A percentile compares a stretch with the other conserved stretches of the same genome.
phyloP scores from a whole-genome alignment of 2,797 vertebrate genomes.

The Cyprinella venusta region DNA sequence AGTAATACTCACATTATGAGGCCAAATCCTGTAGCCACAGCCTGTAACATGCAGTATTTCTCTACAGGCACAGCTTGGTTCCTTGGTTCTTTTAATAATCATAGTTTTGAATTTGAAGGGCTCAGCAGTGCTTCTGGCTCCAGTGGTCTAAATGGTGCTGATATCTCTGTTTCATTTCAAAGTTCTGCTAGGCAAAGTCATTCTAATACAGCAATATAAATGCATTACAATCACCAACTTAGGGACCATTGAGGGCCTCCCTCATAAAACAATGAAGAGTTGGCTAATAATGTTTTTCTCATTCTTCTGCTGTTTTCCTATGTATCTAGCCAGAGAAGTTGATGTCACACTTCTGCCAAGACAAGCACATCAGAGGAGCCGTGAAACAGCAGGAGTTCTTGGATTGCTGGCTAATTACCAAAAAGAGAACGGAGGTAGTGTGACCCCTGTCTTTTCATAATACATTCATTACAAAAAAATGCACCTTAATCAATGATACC shows the following conservation, averaged over 20 bases:
- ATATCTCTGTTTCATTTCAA: conserved; percentile 38
- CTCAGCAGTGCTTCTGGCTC: conserved; percentile 53
- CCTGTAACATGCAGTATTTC: neutral
- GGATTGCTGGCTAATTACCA: conserved; percentile 55
- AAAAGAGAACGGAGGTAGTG: conserved; percentile 33
- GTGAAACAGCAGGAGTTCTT: conserved; percentile 59
- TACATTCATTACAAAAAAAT: neutral
- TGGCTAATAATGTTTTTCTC: conserved; percentile 55
- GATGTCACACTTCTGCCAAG: conserved; percentile 65
- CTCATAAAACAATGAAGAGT: conserved; percentile 52
- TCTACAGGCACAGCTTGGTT: conserved; percentile 7
- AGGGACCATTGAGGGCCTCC: conserved; percentile 35
- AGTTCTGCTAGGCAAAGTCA: conserved; percentile 6
- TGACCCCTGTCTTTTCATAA: conserved; percentile 28
- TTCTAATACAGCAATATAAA: conserved; percentile 32
- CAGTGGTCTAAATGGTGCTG: conserved; percentile 54
- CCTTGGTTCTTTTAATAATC: conserved; percentile 1
- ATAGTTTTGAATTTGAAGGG: conserved; percentile 9
- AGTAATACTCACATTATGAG: conserved; percentile 24
- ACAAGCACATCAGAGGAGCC: conserved; percentile 64
- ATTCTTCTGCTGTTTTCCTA: conserved; percentile 59
- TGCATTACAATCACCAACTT: conserved; percentile 28
- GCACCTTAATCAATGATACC: neutral
- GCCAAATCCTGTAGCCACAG: conserved; percentile 1
- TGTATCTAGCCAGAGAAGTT: conserved; percentile 65